These are phyloP conservation scores for Ammodytes marinus DNA, from an alignment of 2,113 vertebrate genomes.

Conservation along the genomic window DNA sequence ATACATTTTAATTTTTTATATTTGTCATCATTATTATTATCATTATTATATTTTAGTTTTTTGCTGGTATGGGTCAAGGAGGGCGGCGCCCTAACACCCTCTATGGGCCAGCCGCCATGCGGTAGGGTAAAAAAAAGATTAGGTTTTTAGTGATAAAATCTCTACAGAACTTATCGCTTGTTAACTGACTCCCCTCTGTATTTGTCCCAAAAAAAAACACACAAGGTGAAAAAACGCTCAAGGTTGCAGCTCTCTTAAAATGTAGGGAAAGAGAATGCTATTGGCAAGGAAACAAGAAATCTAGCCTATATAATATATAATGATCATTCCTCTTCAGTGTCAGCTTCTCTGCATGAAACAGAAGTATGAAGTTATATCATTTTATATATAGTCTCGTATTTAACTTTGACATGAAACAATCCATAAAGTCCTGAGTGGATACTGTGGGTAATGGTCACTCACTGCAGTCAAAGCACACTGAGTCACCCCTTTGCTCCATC, in stretches of 20 bases:
- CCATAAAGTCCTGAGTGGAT: conserved; percentile 18
- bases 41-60: no score
- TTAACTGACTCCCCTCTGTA: neutral
- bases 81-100: no score
- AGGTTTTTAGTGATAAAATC: neutral
- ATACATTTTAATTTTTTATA: no score
- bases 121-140: neutral
- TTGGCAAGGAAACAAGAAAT: conserved; percentile 4
- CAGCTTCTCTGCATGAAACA: conserved; percentile 17
- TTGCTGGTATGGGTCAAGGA: no score
- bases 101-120: no score
- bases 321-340: conserved; percentile 20
- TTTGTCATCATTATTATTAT: no score
- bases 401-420: conserved; percentile 8
- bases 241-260: neutral
- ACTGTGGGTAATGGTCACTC: conserved; percentile 29
- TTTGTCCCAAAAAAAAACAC: neutral
- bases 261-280: conserved; percentile 1
- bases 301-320: neutral
- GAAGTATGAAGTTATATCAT: neutral
- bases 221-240: neutral
- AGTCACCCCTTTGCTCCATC: conserved; percentile 60
- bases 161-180: neutral
- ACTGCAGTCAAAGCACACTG: conserved; percentile 27
- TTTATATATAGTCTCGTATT: neutral